Evolutionary conservation across 2,797 vertebrate species (phyloP).

Genomic region (Neosilurus hyrtlii): DNA sequence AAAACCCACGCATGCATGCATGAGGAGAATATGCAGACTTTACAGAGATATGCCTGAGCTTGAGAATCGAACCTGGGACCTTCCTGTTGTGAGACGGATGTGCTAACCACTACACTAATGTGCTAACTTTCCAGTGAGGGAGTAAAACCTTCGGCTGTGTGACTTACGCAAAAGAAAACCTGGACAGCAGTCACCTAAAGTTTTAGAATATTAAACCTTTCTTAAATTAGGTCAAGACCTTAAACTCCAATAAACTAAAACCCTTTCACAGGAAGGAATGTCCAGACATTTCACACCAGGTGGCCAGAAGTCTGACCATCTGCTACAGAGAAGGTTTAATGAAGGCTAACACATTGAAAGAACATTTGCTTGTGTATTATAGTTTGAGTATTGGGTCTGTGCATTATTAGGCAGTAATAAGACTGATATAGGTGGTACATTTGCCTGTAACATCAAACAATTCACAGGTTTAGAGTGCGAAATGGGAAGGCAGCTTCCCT

Average conservation of each 20-base stretch:
- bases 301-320: background rate
- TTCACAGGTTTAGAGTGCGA: background rate
- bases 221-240: background rate
- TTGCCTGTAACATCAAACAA: background rate
- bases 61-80: too few species aligned
- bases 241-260: background rate
- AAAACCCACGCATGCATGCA: too few species aligned
- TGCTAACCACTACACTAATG: too few species aligned
- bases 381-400: background rate
- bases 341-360: background rate
- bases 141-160: too few species aligned
- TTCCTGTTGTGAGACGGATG: too few species aligned
- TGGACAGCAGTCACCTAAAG: background rate
- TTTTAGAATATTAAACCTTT: background rate
- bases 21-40: too few species aligned
- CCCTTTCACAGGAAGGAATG: background rate
- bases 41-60: too few species aligned
- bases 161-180: background rate
- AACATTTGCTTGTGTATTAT: background rate
- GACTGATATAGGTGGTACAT: background rate
- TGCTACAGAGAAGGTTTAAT: background rate
- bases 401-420: background rate
- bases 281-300: background rate
- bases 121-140: too few species aligned
- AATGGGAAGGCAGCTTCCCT: background rate